phyloP scores from a whole-genome alignment of 1,140 invertebrate genomes.

The Neodiprion pinetum region DNA sequence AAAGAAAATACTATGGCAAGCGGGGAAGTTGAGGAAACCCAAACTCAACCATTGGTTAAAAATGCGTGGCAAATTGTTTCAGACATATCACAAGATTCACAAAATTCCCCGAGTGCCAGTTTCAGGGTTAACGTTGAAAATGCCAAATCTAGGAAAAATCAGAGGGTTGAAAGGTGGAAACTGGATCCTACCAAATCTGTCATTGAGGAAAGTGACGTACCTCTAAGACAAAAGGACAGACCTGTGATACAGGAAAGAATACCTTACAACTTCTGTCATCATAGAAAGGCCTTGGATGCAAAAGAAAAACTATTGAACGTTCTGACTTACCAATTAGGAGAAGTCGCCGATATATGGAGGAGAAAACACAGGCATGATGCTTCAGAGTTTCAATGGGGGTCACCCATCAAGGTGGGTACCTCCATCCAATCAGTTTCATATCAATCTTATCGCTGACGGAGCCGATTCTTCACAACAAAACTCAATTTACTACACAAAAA shows the following conservation, averaged over 20 bases:
- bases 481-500: too few species aligned
- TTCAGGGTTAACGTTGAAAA: background rate
- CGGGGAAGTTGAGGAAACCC: too few species aligned
- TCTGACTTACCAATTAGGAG: constrained; percentile 35
- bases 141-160: background rate
- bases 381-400: constrained; percentile 41
- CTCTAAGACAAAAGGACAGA: constrained; percentile 27
- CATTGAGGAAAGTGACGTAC: constrained; percentile 31
- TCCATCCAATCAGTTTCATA: constrained; percentile 35
- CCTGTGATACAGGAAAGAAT: constrained; percentile 19
- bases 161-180: constrained; percentile 21
- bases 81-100: background rate
- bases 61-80: background rate
- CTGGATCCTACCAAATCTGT: constrained; percentile 19
- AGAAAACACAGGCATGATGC: constrained; percentile 18
- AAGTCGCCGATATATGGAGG: constrained; percentile 34
- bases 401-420: constrained; percentile 52
- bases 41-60: too few species aligned
- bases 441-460: constrained; percentile 30
- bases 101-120: background rate
- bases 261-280: constrained; percentile 28
- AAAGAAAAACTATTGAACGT: constrained; percentile 27
- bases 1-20: too few species aligned
- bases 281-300: constrained; percentile 21
- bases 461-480: background rate